Conservation (phyloP, 2,888 invertebrate genomes). For the Leptinotarsa tumamoca region DNA sequence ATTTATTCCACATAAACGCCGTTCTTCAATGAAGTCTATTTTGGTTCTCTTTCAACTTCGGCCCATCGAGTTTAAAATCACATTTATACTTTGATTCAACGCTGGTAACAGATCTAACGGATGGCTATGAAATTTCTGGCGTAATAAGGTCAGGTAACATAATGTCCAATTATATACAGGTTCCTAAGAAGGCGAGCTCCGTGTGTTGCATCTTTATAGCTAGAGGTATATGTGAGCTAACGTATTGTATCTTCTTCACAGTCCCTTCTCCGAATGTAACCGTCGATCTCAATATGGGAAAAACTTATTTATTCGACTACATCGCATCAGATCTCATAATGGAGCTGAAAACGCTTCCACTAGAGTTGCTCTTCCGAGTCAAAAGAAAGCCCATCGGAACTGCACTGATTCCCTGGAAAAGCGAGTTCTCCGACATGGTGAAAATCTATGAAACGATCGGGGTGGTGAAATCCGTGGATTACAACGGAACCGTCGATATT, state of each 20-base stretch:
- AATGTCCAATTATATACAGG: no score
- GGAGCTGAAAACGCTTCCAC: slow-evolving; percentile 67
- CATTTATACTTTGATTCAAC: no score
- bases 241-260: not conserved
- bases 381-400: slow-evolving; percentile 67
- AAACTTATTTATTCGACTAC: slow-evolving; percentile 70
- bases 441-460: slow-evolving; percentile 59
- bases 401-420: slow-evolving; percentile 67
- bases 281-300: slow-evolving; percentile 67
- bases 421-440: slow-evolving; percentile 68
- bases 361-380: slow-evolving; percentile 69
- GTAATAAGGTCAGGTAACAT: no score
- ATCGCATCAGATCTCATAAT: slow-evolving; percentile 67
- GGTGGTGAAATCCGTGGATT: slow-evolving; percentile 59
- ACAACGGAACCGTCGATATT: slow-evolving; percentile 24
- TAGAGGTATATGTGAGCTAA: no score
- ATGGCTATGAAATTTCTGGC: no score
- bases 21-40: no score
- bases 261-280: not conserved
- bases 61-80: no score
- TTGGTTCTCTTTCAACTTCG: no score
- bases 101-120: no score
- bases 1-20: no score
- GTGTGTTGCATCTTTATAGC: no score
- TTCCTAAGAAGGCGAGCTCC: no score